Base-by-base conservation (phyloP, 2,797 vertebrate genomes). In the Leptoclinus maculatus region DNA sequence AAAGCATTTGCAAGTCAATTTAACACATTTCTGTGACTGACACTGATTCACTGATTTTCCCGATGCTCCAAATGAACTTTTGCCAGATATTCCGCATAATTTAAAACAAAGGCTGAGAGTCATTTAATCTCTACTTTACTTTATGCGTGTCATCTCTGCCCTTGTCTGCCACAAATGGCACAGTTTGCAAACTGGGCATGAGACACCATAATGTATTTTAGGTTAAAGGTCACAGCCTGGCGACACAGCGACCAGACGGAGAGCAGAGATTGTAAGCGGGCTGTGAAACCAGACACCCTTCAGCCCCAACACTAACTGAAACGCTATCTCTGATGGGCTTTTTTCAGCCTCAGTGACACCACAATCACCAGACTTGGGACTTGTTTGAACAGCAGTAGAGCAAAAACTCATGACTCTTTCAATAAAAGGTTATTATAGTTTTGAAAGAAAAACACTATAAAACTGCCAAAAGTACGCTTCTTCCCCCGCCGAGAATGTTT, bases 211-310 rank as follows among this genome's bases (percentile, higher is more conserved):
- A 78, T 85, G 51, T 80, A 78, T 84, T 85, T 76, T 34, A 60
- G 87, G 87, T 71, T 82, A 88, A 89, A 90, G 89, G 91, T 90
- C 83, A 71, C 53, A 76, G 80, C 60, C 82, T 89, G 91, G 90
- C 83, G 88, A 88, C 88, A 90, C 74, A 13, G 19, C 13, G 76
- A 45, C 86, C 89, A 87, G 88, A 91, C 89, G 76, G 75, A 43
- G 78, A 73, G 81, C 57, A 76, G 71, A 53, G 83, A 66, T 75
- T 6, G 49, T 60, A 57, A 80, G 51, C 62, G 2, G 58, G 60
- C 66, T 57, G 49, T 86, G 89, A 90, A 90, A 92, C 79, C 39
- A 87, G 90, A 92, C 82, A 88, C 87, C 58, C 4, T 34, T 32
- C 5, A 4, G 58, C 23, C 65, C 65, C 23, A 32, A 80, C 79